A percentile compares a stretch with the other conserved stretches of the same genome.
Evolutionary conservation across 2,113 vertebrate genomes (phyloP).

Genomic region (Struthio camelus): DNA sequence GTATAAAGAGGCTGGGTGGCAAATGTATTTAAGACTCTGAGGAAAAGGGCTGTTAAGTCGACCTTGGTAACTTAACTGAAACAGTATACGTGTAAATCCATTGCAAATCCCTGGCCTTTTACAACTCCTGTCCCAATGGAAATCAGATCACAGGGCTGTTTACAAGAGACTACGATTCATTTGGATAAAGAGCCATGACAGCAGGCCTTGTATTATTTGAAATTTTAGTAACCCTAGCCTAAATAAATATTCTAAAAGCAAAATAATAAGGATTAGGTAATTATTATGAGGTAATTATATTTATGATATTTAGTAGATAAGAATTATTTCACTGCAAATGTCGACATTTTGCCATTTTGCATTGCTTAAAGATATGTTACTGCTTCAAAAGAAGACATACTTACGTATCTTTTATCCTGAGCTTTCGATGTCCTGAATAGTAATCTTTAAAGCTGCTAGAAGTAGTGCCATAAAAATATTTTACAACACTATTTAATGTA

Average conservation of each 20-base stretch:
- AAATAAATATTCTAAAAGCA: conserved; percentile 81
- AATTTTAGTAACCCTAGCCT: conserved; percentile 84
- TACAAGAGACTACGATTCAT: conserved; percentile 87
- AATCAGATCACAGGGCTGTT: conserved; percentile 91
- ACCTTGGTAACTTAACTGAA: conserved; percentile 91
- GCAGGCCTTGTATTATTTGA: conserved; percentile 76
- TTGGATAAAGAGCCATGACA: conserved; percentile 87
- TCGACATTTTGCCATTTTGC: conserved; percentile 35
- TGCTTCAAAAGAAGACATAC: conserved; percentile 5
- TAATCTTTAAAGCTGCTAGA: conserved; percentile 27
- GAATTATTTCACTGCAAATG: conserved; percentile 63
- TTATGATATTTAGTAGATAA: conserved; percentile 72
- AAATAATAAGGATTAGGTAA: conserved; percentile 83
- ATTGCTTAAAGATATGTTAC: conserved; percentile 65
- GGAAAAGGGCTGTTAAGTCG: conserved; percentile 81
- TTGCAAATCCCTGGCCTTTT: conserved; percentile 87
- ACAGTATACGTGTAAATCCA: conserved; percentile 98
- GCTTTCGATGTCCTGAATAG: conserved; percentile 50
- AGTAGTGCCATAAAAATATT: conserved; percentile 31
- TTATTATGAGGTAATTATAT: conserved; percentile 78
- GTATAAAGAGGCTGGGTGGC: conserved; percentile 76
- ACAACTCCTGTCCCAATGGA: conserved; percentile 85
- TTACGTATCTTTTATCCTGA: conserved; percentile 15
- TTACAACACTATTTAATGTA: conserved; percentile 36
- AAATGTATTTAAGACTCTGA: conserved; percentile 77